Conservation (phyloP, 1,140 invertebrate genomes). For the Orius laevigatus region DNA sequence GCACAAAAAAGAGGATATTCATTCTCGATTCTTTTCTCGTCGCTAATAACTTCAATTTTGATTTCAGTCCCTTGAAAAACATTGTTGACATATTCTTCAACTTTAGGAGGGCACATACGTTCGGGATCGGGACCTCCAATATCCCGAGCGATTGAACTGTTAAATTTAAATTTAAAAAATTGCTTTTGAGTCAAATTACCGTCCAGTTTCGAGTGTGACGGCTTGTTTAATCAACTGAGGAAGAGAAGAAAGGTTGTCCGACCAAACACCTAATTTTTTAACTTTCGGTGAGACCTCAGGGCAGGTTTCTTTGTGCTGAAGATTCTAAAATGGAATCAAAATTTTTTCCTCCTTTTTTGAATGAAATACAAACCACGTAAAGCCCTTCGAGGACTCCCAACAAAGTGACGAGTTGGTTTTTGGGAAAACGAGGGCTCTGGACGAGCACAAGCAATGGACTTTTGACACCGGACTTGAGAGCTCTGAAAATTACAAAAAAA, state of each 20-base stretch:
- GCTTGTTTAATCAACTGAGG: slow-evolving; percentile 43
- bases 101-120: slow-evolving; percentile 69
- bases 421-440: slow-evolving; percentile 36
- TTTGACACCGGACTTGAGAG: slow-evolving; percentile 48
- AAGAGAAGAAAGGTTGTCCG: slow-evolving; percentile 32
- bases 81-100: slow-evolving; percentile 61
- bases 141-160: slow-evolving; percentile 56
- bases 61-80: slow-evolving; percentile 45
- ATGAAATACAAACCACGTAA: slow-evolving; percentile 51
- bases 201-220: slow-evolving; percentile 51
- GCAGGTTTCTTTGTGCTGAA: slow-evolving; percentile 61
- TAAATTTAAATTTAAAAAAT: no score
- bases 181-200: slow-evolving; percentile 19
- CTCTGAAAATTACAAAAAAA: slow-evolving; percentile 25
- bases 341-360: no score
- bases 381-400: slow-evolving; percentile 70
- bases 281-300: slow-evolving; percentile 42
- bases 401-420: slow-evolving; percentile 51
- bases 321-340: slow-evolving; percentile 34
- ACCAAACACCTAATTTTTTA: slow-evolving; percentile 41
- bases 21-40: slow-evolving; percentile 43
- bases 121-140: slow-evolving; percentile 85
- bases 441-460: slow-evolving; percentile 48
- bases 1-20: slow-evolving; percentile 82
- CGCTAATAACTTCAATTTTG: slow-evolving; percentile 53